Evolutionary conservation across 2,113 vertebrate species (phyloP).

Genomic region (Calyptommatus sinebrachiatus): DNA sequence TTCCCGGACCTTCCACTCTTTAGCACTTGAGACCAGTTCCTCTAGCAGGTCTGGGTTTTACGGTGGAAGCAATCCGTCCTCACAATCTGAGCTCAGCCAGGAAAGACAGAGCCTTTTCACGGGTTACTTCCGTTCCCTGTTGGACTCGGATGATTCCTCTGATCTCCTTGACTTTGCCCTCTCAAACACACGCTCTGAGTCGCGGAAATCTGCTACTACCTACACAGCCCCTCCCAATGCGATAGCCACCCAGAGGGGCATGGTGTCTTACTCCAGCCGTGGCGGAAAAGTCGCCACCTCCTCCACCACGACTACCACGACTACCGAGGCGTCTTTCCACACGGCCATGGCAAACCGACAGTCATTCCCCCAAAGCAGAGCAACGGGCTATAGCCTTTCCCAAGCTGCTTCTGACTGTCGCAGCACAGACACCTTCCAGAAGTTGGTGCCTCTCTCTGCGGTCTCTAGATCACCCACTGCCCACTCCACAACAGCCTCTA

Average conservation of each 20-base stretch:
- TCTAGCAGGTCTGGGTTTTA: conserved; percentile 68
- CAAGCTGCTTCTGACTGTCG: conserved; percentile 83
- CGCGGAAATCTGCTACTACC: conserved; percentile 78
- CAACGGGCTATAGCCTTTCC: conserved; percentile 70
- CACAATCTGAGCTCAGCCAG: conserved; percentile 73
- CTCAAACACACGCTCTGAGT: conserved; percentile 80
- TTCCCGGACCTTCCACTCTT: conserved; percentile 64
- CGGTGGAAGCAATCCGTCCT: conserved; percentile 60
- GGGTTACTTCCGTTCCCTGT: conserved; percentile 93
- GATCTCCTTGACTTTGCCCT: conserved; percentile 92
- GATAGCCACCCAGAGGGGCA: conserved; percentile 77
- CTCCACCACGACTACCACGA: conserved; percentile 53
- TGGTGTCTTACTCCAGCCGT: conserved; percentile 81
- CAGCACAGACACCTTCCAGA: conserved; percentile 78
- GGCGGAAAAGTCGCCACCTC: conserved; percentile 76
- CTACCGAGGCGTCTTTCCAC: conserved; percentile 71
- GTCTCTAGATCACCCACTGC: conserved; percentile 90
- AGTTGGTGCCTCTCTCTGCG: conserved; percentile 78
- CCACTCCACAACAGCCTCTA: conserved; percentile 75
- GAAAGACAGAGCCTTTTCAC: conserved; percentile 92
- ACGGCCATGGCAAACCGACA: conserved; percentile 76
- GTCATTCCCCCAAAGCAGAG: conserved; percentile 70
- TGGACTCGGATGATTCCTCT: conserved; percentile 94
- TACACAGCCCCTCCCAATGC: conserved; percentile 76
- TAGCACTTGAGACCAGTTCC: conserved; percentile 67